Base-by-base conservation (phyloP, 2,888 invertebrate genomes). In the Spilarctia lutea region DNA sequence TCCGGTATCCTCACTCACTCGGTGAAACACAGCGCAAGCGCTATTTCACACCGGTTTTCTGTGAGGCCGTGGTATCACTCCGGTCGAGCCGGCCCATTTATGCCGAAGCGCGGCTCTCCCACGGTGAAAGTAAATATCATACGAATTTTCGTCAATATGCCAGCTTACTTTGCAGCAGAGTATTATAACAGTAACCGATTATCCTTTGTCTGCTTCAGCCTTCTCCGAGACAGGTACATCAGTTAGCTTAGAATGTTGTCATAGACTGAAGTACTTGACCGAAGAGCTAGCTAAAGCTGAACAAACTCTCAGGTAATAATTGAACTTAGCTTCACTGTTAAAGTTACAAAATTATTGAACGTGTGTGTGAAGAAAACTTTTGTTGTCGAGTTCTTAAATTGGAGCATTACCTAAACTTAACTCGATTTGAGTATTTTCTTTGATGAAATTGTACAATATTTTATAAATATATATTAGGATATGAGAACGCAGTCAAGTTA, bases 181-280 rank as follows among this genome's bases (percentile, higher is more conserved):
- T 60, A 60, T 60, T 6, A 13, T 63, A 63, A 18, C 60, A 30
- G 30, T 63, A 30, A 63, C 30, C 30, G 30, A 30, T 63, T 30
- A 18, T 63, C 16, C 18, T 16, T 63, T 72, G 24, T 1, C 24
- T n/a, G 33, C 20, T 72, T 72, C 84, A 79, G 82, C 81, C 48
- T 77, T 83, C 60, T 74, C 68, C 7, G 83, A 88, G 70, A 75
- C 79, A 52, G 78, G 81, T 70, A 84, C 87, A 68, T 83, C 88
- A 75, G 87, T 90, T 60, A 88, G 86, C 77, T 89, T 91, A 80
- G 91, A 92, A 86, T 94, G 94, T 83, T 92, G 93, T 81, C 85
- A 88, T 79, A 89, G 88, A 83, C 89, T 94, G 88, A 91, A 86
- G 80, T 89, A 91, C 88, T 86, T 95, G 78, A 85, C 90, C 42